A percentile compares a stretch with the other conserved stretches of the same genome.
phyloP scores from a whole-genome alignment of 2,113 vertebrate species.

The Galbula dea region DNA sequence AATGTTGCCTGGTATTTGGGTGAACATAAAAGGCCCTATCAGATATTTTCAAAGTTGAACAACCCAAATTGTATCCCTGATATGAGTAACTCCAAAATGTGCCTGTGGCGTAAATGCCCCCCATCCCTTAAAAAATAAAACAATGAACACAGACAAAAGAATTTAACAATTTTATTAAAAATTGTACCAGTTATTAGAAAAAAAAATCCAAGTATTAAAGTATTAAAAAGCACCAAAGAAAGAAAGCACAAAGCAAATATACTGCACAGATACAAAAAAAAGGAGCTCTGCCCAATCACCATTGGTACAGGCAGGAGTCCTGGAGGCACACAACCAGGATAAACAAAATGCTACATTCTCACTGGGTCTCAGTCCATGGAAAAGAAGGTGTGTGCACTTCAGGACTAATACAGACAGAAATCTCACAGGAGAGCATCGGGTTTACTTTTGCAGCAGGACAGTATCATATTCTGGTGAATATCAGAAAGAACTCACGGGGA shows the following conservation, averaged over 20 bases:
- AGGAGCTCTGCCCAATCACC: constrained; percentile 44
- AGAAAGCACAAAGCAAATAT: constrained; percentile 72
- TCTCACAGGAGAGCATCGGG: constrained; percentile 59
- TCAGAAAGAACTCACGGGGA: not conserved
- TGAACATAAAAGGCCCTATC: not conserved
- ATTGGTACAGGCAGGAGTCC: constrained; percentile 60
- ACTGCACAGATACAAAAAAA: constrained; percentile 70
- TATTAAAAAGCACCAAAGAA: constrained; percentile 69
- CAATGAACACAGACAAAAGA: constrained; percentile 9
- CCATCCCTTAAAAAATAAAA: not conserved
- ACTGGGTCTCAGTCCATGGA: constrained; percentile 75
- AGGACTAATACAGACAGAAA: constrained; percentile 57
- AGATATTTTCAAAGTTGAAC: not conserved
- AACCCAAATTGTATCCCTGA: not conserved
- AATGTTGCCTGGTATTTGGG: not conserved
- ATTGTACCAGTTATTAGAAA: constrained; percentile 75
- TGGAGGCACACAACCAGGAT: constrained; percentile 60
- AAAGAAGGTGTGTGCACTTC: constrained; percentile 61
- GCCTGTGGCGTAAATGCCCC: not conserved
- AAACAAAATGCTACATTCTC: constrained; percentile 79
- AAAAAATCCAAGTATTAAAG: constrained; percentile 65
- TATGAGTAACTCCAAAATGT: not conserved
- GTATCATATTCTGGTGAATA: constrained; percentile 16
- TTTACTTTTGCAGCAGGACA: constrained; percentile 50
- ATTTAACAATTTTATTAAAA: constrained; percentile 83